Conservation (phyloP, 1,140 invertebrate genomes). For the Drosophila erecta region DNA sequence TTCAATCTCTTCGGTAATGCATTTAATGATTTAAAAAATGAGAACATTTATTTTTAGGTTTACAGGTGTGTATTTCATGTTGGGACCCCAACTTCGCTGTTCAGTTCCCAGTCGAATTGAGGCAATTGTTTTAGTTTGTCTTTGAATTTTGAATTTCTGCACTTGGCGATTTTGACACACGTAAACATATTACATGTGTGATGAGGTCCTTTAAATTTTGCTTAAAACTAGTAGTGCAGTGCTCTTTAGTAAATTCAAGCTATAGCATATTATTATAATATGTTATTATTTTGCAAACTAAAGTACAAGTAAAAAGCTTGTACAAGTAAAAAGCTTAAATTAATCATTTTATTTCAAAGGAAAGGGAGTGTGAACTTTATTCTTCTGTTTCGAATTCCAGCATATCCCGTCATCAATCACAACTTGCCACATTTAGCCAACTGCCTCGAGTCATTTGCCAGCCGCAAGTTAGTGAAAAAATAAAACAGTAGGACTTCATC, state of each 20-base stretch:
- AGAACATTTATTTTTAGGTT: background rate
- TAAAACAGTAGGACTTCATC: conserved; percentile 8
- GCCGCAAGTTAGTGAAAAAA: background rate
- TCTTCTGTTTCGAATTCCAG: no score
- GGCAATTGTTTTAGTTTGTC: conserved; percentile 71
- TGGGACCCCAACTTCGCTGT: conserved; percentile 14
- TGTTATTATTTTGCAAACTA: no score
- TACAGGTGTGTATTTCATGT: background rate
- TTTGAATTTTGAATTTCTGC: conserved; percentile 55
- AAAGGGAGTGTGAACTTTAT: no score
- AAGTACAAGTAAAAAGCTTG: no score
- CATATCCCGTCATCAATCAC: background rate
- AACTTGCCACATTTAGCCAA: background rate
- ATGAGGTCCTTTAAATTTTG: no score
- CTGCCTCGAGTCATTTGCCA: background rate
- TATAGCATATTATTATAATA: no score
- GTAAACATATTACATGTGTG: no score
- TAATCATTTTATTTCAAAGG: no score
- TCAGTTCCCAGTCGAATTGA: conserved; percentile 39
- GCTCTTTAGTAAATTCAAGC: no score
- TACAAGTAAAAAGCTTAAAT: no score
- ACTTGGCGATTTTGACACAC: background rate
- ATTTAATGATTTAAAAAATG: background rate
- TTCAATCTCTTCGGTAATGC: no score
- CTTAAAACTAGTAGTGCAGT: no score